Base-by-base conservation (phyloP, 2,888 invertebrate species). In the Ernsta delagoae region DNA sequence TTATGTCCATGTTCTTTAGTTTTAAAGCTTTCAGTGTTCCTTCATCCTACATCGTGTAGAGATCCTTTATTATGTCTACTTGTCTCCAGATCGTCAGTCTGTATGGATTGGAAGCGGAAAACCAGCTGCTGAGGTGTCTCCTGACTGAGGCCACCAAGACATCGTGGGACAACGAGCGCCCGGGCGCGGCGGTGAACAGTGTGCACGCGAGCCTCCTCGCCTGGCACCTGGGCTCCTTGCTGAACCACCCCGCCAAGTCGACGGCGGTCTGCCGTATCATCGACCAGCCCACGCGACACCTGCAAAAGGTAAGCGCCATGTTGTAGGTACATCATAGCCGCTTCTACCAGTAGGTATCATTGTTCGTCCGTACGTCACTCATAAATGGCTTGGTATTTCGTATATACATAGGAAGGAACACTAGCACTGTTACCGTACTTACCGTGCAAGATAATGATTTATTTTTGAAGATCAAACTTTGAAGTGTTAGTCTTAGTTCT, bases 91-190 rank as follows among this genome's bases (percentile, higher is more conserved):
- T 98, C 94, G 96, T 98, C 85, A 95, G 95, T 94, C 95, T 96
- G 88, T 97, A 98, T 96, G 98, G 98, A 93, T 96, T 98, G 94
- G 98, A 98, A 96, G 98, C 98, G 94, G 98, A 98, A 95, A 96
- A 98, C 94, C 98, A 98, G 95, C 96, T 98, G 92, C 96, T 98
- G 95, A 98, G 97, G 95, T 97, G 97, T 94, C 96, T 99, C 90
- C 97, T 98, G 93, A 97, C 86, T 73, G 92, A 93, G 77, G 90
- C 98, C 83, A 96, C 96, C 83, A 96, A 98, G 87, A 96, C 98
- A 89, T 97, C 98, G 74, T 94, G 89, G 92, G 93, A 90, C 83
- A 94, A 80, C 86, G 94, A 92, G 92, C 95, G 94, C 77, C 94
- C 95, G 73, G 94, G 95, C 73, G 94, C 82, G 94, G 97, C 95